Base-by-base conservation (phyloP, 2,888 invertebrate genomes). In the Volucella inflata region DNA sequence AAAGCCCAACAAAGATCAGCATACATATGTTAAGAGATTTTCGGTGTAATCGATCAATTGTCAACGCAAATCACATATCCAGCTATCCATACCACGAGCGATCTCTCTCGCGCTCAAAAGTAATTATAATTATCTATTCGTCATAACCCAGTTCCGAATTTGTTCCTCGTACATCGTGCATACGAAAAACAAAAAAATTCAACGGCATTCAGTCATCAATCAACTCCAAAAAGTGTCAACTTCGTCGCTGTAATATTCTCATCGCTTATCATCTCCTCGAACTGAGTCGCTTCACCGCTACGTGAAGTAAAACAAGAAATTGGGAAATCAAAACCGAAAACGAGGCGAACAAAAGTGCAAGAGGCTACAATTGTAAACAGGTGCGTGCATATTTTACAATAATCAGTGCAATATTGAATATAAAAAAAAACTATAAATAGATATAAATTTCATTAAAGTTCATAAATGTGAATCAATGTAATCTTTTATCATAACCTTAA, bases 331-430 rank as follows among this genome's bases (percentile, higher is more conserved):
- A 17, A 12, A 2, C 3, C 21, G 21, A 30, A 12, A 21, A 53
- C 11, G 30, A 30, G 21, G 21, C 11, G 11, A 53, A 30, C 21
- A 53, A 21, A 21, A 3, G 4, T 21, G 4, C 21, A 21, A 10
- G 10, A 3, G 11, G 17, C 11, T 53, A 2, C 21, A 53, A 53
- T 53, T 53, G 51, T 53, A 53, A 53, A 53, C 51, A 53, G 51
- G 21, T 53, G 51, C 51, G 21, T 53, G 51, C 21, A 53, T 12
- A 53, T 53, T 53, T 53, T 17, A 21, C 4, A 21, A 21, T 21
- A 21, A 21, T 21, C 21, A 21, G 21, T 21, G 21, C 21, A 21
- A 21, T 21, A 21, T 9, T 53, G 10, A 9, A 53, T 53, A 10
- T 9, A 53, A 2, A 53, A 30, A 10, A 11, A 12, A 30, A n/a